Base-by-base conservation (phyloP, 2,888 invertebrate genomes). In the Pristionchus fissidentatus region DNA sequence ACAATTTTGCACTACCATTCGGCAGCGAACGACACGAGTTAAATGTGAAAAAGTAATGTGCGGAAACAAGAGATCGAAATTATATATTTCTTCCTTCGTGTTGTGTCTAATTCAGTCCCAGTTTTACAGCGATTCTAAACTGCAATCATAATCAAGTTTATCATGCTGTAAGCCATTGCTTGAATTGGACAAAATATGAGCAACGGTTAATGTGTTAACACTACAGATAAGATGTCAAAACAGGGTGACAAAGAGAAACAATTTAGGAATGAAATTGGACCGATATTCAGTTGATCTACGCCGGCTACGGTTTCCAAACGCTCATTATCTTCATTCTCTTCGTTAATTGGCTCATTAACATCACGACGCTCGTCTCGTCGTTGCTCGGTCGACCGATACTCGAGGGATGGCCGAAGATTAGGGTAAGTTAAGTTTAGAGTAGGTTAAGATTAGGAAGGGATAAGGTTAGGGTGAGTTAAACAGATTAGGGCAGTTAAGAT, bases 251-350 rank as follows among this genome's bases (percentile, higher is more conserved):
- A 13, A n/a, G 10, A n/a, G 15, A 60, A 10, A 8, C 26, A n/a
- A 60, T 19, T 8, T n/a, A 60, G 19, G 60, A 60, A 60, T 60
- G 60, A 60, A 60, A 19, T 60, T 26, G n/a, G 13, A 13, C 32
- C n/a, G n/a, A n/a, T n/a, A n/a, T 62, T 60, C 73, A 83, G 83
- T 62, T 70, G 29, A 83, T 83, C 83, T 83, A 70, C 55, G 83
- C 70, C 29, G 83, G 83, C 0, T 83, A 83, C 13, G 83, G 83
- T 1, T 83, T 70, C 70, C 83, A 83, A n/a, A 83, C 83, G 5
- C 55, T 83, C 13, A 83, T 83, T 43, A 57, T 73, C 70, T 83
- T 83, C 43, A 70, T 83, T 73, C 83, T 83, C 41, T 73, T 83
- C 43, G 70, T 83, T 35, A 83, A 49, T 55, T 83, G 83, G 83